phyloP scores from a whole-genome alignment of 2,797 vertebrate species.

The Crenuchus spilurus region DNA sequence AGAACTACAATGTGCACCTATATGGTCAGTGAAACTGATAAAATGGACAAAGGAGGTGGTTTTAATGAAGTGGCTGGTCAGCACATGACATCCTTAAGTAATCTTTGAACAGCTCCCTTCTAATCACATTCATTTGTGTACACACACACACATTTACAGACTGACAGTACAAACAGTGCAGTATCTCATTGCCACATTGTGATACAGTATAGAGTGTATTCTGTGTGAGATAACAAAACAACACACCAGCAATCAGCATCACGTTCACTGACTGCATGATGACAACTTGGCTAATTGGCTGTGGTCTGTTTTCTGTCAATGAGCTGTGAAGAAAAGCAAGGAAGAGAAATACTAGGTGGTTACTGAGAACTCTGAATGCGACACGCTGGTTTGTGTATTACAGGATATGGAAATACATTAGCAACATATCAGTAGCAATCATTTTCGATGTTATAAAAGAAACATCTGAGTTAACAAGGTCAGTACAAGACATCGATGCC shows the following conservation, averaged over 20 bases:
- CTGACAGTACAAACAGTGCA: slow-evolving; percentile 23
- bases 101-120: slow-evolving; percentile 23
- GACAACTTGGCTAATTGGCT: slow-evolving; percentile 52
- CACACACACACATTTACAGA: slow-evolving; percentile 9
- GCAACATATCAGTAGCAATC: slow-evolving; percentile 81
- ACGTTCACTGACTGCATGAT: slow-evolving; percentile 53
- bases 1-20: no score
- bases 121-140: slow-evolving; percentile 15
- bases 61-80: no score
- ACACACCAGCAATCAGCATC: slow-evolving; percentile 55
- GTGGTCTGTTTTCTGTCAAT: slow-evolving; percentile 35
- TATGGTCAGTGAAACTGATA: no score
- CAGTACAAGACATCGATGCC: slow-evolving; percentile 37
- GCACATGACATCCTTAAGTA: no score
- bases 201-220: slow-evolving; percentile 5
- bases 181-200: slow-evolving; percentile 20
- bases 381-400: slow-evolving; percentile 16
- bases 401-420: slow-evolving; percentile 31
- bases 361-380: slow-evolving; percentile 5
- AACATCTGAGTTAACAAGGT: slow-evolving; percentile 57
- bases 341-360: slow-evolving; percentile 24
- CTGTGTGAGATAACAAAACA: slow-evolving; percentile 12
- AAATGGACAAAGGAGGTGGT: no score
- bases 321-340: slow-evolving; percentile 58
- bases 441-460: slow-evolving; percentile 51